Evolutionary conservation across 2,797 vertebrate genomes (phyloP).

Genomic region (Tiaroga cobitis): DNA sequence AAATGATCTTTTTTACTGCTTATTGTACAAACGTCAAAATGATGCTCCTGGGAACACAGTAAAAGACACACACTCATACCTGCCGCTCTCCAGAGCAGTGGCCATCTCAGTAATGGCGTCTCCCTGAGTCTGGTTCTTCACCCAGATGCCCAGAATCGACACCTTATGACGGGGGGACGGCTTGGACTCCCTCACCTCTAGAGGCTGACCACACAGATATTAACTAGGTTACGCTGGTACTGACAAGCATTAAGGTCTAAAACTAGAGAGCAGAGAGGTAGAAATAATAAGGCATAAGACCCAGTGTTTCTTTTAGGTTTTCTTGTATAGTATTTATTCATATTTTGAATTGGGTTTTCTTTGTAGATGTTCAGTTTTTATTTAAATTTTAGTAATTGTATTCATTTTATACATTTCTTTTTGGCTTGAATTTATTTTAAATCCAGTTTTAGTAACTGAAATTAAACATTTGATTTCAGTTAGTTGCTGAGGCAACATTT

Average conservation of each 20-base stretch:
- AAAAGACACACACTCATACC: slow-evolving; percentile 64
- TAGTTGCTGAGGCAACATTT: too few species aligned
- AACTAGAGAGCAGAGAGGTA: neutral
- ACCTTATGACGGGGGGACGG: slow-evolving; percentile 67
- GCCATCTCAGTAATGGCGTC: slow-evolving; percentile 67
- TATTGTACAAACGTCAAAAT: neutral
- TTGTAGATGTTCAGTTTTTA: too few species aligned
- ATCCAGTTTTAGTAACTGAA: too few species aligned
- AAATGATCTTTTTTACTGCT: neutral
- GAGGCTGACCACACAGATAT: slow-evolving; percentile 66
- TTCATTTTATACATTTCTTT: too few species aligned
- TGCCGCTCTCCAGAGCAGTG: slow-evolving; percentile 78
- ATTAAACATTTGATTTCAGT: too few species aligned
- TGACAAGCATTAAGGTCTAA: neutral
- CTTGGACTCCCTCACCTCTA: slow-evolving; percentile 79
- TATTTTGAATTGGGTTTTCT: neutral
- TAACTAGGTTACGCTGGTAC: neutral
- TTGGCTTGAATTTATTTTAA: too few species aligned
- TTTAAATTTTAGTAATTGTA: too few species aligned
- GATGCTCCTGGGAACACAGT: neutral
- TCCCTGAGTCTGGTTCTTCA: slow-evolving; percentile 62
- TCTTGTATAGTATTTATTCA: neutral
- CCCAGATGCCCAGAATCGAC: slow-evolving; percentile 79
- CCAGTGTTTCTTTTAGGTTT: neutral
- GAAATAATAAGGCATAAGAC: neutral